Percentiles rank a stretch among this genome's conserved stretches.
Evolutionary conservation across 2,797 vertebrate genomes (phyloP).

Genomic region (Tolypeutes matacus): DNA sequence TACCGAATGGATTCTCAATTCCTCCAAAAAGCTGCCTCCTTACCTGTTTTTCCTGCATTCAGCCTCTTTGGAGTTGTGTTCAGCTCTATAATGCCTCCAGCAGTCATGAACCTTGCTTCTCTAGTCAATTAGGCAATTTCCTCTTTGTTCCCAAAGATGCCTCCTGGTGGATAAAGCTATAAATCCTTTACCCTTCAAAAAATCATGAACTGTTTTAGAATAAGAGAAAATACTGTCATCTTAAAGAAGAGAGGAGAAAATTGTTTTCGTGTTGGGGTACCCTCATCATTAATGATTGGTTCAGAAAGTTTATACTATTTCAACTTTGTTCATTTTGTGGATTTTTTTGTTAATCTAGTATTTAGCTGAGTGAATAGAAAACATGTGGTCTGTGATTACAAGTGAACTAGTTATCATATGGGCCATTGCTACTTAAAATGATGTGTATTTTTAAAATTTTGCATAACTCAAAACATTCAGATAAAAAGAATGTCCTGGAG

Average conservation of each 20-base stretch:
- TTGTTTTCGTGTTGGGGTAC: neutral
- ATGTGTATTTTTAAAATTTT: neutral
- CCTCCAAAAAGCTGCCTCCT: neutral
- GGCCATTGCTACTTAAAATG: neutral
- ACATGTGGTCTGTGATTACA: neutral
- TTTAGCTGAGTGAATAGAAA: neutral
- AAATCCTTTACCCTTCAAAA: neutral
- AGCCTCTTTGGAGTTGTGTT: neutral
- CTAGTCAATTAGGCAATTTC: neutral
- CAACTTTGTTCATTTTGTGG: neutral
- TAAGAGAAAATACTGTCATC: neutral
- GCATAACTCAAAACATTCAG: neutral
- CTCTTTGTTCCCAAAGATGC: neutral
- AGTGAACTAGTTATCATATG: neutral
- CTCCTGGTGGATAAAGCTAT: neutral
- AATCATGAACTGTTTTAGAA: neutral
- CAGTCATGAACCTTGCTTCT: neutral
- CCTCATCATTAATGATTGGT: neutral
- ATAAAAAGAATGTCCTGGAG: neutral
- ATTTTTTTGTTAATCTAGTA: neutral
- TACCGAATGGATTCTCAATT: neutral
- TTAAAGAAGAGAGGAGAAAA: neutral
- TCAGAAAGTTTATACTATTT: conserved; percentile 30
- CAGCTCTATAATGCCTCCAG: neutral
- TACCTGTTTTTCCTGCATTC: neutral